These are phyloP conservation scores for Apotomis turbidana DNA, from an alignment of 2,888 invertebrate species.

Conservation along the genomic window DNA sequence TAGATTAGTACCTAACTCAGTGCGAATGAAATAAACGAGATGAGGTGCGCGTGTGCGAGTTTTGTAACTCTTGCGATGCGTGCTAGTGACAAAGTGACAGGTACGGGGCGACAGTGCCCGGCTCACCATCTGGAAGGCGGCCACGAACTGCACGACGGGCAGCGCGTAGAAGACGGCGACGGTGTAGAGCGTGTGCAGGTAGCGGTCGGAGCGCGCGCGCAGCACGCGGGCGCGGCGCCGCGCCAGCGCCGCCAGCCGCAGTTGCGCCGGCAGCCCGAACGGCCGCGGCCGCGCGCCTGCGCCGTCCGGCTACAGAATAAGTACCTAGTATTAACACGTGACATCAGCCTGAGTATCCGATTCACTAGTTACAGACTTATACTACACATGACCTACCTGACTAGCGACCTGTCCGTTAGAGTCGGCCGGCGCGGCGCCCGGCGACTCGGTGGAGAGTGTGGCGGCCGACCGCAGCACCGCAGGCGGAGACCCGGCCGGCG, in stretches of 20 bases:
- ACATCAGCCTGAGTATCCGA: too few relatives aligned
- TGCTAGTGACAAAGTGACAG: neutral
- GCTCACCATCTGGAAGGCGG: slow-evolving; percentile 89
- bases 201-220: slow-evolving; percentile 80
- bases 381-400: neutral
- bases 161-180: slow-evolving; percentile 94
- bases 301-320: too few relatives aligned
- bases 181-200: slow-evolving; percentile 86
- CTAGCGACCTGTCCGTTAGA: slow-evolving; percentile 15
- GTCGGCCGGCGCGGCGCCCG: neutral
- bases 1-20: too few relatives aligned
- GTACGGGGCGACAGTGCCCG: too few relatives aligned
- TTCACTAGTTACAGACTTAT: too few relatives aligned
- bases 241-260: slow-evolving; percentile 72
- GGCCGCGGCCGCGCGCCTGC: slow-evolving; percentile 43
- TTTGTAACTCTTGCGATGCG: too few relatives aligned
- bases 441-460: too few relatives aligned
- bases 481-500: too few relatives aligned
- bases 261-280: slow-evolving; percentile 75
- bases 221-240: slow-evolving; percentile 68
- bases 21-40: too few relatives aligned
- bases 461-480: too few relatives aligned
- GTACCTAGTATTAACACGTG: too few relatives aligned
- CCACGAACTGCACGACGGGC: slow-evolving; percentile 93
- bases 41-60: too few relatives aligned